Evolutionary conservation across 1,140 invertebrate genomes (phyloP), one percentile per base, ranked within the genome.

Genomic region (Papilio glaucus): DNA sequence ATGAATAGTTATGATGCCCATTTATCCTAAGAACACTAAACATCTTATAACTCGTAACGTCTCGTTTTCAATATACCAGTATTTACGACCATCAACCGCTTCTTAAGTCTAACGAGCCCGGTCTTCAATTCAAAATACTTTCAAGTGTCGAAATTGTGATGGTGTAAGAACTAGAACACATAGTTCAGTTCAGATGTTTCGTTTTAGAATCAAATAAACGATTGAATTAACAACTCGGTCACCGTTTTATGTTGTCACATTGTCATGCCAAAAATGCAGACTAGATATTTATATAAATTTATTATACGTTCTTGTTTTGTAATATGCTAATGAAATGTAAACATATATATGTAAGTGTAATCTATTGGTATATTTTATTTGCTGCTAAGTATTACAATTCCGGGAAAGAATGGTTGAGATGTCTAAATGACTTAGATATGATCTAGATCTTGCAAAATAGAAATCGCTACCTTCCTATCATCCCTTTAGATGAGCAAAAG

Each of bases 141-240:
- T 57, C 49, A 12, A 57, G 24, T 57, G 9, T 24, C 10, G 49
- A 26, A 57, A 57, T 57, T 57, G 49, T 57, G 18, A 57, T 24
- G 21, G 18, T 49, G 18, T 49, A 49, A 49, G 7, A n/a, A n/a
- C 24, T 24, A 21, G 18, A 53, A 57, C 9, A 57, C 21, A 26
- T 24, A 24, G 21, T 57, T 24, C 21, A 57, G 18, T 57, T 24
- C 49, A 24, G 24, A 57, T 24, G 21, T 26, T 21, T 21, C 49
- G 18, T 4, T 24, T 57, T 12, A 57, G 24, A 26, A 57, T 57
- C 12, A 24, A 57, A 57, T 57, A 24, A 24, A 57, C 49, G 9
- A 24, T 57, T 57, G 49, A 57, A 57, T 57, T 57, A 57, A 57
- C 21, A 57, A 24, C 49, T 57, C 49, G 49, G 49, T 57, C 49